Base-by-base conservation (phyloP, 2,797 vertebrate species). In the Pangasius larnaudii region DNA sequence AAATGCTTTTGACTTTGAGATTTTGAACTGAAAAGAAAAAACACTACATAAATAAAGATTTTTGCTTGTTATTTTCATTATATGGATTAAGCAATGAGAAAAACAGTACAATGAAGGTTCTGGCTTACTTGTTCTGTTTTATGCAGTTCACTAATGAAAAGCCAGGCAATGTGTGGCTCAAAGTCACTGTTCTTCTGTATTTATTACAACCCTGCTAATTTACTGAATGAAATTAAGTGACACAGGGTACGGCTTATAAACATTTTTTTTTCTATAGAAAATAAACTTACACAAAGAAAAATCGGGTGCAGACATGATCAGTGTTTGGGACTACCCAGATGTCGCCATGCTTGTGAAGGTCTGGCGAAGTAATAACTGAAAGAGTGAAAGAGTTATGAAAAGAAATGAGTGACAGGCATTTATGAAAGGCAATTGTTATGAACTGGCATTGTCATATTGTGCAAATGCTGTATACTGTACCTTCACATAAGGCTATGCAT, bases 401-500 rank as follows among this genome's bases (percentile, higher is more conserved):
- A 84, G 16, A 88, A 72, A 84, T 67, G 19, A 36, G 10, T 61
- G 49, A 69, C 65, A 36, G 42, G 71, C n/a, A 18, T 75, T 75
- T 58, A 67, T 49, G 22, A 33, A 22, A 63, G 22, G 58, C 6
- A 46, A 24, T 51, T 58, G 10, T 72, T 74, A 58, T 42, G 42
- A 61, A 61, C 1, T 61, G 59, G 56, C 0, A 36, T 46, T 67
- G 24, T 78, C 18, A 2, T 16, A 22, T 79, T 61, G 46, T 39
- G 85, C 19, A 61, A 42, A 59, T 36, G 61, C 42, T 24, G 30
- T 27, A 30, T 51, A 42, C 65, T 51, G 93, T 95, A 97, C 97
- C 97, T 97, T 97, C 97, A 95, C 97, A 97, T 96, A 98, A 97
- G 96, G 97, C 97, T 95, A 98, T 98, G 94, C 97, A 98, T 94